These are phyloP conservation scores for Sitodiplosis mosellana DNA, from an alignment of 1,140 invertebrate species.

Conservation along the genomic window DNA sequence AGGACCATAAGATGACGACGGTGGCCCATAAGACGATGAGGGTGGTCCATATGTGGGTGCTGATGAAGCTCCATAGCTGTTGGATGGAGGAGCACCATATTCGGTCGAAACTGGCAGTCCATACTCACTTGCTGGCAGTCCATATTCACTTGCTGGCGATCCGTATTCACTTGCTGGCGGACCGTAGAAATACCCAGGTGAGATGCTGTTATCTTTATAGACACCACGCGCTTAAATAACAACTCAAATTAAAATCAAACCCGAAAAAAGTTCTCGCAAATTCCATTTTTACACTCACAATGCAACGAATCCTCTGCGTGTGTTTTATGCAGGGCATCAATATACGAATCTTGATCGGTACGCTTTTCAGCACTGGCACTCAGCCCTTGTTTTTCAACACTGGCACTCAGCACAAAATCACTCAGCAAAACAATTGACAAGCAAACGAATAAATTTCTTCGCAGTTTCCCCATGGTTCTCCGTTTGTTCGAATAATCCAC, in stretches of 20 bases:
- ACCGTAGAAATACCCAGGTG: conserved; percentile 5
- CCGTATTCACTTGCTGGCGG: conserved; percentile 6
- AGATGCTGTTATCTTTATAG: background rate
- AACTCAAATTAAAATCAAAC: background rate
- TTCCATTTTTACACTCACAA: background rate
- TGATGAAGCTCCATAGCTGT: conserved; percentile 4
- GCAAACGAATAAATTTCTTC: no score
- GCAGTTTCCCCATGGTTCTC: no score
- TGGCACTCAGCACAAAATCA: background rate
- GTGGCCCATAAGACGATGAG: conserved; percentile 17
- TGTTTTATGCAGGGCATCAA: background rate
- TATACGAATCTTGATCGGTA: background rate
- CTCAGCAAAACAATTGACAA: no score
- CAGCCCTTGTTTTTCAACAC: no score
- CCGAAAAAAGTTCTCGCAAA: background rate
- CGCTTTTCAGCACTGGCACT: background rate
- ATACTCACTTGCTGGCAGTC: conserved; percentile 17
- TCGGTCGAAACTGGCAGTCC: conserved; percentile 21
- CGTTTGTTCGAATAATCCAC: no score
- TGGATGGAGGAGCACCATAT: no score
- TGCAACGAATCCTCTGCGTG: background rate
- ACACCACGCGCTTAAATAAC: background rate
- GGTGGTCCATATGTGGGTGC: conserved; percentile 23
- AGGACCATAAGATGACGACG: conserved; percentile 25
- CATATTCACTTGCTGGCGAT: conserved; percentile 2